Evolutionary conservation across 2,113 vertebrate genomes (phyloP).

Genomic region (Callopanchax toddi): DNA sequence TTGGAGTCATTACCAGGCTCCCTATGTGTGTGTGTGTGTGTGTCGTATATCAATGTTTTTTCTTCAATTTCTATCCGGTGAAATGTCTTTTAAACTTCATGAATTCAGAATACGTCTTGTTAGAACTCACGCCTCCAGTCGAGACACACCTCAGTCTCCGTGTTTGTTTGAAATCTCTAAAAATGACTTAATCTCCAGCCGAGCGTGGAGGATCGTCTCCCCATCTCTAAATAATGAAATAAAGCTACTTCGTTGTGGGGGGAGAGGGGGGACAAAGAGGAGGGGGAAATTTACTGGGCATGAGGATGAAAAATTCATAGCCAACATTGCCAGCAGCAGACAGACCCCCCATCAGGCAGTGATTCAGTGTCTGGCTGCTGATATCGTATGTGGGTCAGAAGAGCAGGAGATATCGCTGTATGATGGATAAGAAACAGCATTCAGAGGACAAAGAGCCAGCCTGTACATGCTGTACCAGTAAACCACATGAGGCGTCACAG

Average conservation of each 20-base stretch:
- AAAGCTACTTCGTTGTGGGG: conserved; percentile 16
- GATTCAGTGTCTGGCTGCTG: conserved; percentile 58
- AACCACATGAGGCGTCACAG: neutral
- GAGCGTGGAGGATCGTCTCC: conserved; percentile 49
- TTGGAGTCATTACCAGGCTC: conserved; percentile 53
- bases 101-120: conserved; percentile 16
- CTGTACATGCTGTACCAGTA: conserved; percentile 7
- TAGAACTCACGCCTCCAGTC: neutral
- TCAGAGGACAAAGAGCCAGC: neutral
- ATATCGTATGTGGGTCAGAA: conserved; percentile 74
- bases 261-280: conserved; percentile 6
- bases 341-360: conserved; percentile 62
- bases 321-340: conserved; percentile 53
- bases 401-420: conserved; percentile 14
- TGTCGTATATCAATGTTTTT: conserved; percentile 1
- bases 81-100: conserved; percentile 30
- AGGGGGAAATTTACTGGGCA: conserved; percentile 48
- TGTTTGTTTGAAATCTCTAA: conserved; percentile 51
- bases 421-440: conserved; percentile 28
- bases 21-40: conserved; percentile 5
- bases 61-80: neutral
- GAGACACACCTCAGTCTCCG: conserved; percentile 16
- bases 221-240: conserved; percentile 70
- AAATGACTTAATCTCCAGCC: conserved; percentile 41
- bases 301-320: conserved; percentile 77